Conservation (phyloP, 1,140 invertebrate species). For the Drosophila santomea region DNA sequence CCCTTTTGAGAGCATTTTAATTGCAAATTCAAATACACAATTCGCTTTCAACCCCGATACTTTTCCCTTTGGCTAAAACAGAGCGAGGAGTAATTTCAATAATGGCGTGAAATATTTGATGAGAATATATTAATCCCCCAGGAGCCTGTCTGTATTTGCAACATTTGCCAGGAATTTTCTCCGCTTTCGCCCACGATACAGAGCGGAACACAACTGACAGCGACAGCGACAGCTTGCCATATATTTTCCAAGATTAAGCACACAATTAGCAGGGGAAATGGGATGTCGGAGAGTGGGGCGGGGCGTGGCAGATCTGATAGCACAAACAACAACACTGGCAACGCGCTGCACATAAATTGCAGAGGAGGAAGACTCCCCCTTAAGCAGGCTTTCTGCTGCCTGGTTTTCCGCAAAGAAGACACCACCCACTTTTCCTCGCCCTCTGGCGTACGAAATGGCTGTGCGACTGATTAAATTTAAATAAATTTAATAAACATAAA, state of each 20-base stretch:
- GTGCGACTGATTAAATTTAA: conserved; percentile 82
- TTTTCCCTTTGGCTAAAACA: not conserved
- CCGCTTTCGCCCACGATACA: conserved; percentile 2
- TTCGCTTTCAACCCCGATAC: not conserved
- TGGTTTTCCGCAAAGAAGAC: conserved; percentile 13
- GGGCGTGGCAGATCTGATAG: conserved; percentile 58
- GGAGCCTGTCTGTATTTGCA: conserved; percentile 65
- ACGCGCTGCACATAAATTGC: conserved; percentile 80
- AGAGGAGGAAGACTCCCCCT: conserved; percentile 70
- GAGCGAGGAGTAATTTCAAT: conserved; percentile 65
- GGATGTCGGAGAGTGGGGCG: not conserved
- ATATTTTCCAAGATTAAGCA: conserved; percentile 81
- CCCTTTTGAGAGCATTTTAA: conserved; percentile 18
- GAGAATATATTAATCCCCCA: conserved; percentile 80
- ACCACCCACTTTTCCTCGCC: conserved; percentile 7
- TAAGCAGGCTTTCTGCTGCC: conserved; percentile 5
- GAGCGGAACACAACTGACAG: conserved; percentile 41
- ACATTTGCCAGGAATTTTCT: conserved; percentile 50
- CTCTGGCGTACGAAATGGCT: conserved; percentile 11
- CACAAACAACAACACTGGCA: conserved; percentile 64
- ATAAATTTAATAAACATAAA: conserved; percentile 84
- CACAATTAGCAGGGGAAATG: conserved; percentile 68
- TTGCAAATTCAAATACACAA: conserved; percentile 17
- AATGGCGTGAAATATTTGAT: conserved; percentile 83
- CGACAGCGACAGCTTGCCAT: conserved; percentile 59